Conservation (phyloP, 2,113 vertebrate genomes). For the Isurus oxyrinchus region DNA sequence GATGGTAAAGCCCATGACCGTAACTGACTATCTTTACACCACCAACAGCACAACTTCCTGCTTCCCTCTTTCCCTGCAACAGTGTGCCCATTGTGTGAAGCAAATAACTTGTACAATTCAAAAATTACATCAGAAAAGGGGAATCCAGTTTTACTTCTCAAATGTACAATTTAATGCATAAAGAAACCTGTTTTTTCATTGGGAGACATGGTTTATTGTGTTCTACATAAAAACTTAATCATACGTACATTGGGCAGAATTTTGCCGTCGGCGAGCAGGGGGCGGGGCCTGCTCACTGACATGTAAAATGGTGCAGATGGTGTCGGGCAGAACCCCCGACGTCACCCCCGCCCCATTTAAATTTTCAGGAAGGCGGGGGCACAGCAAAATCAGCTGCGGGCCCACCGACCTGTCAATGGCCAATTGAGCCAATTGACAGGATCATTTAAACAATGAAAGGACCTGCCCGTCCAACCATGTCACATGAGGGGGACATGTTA, state of each 20-base stretch:
- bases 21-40: background rate
- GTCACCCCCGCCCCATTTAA: too few relatives aligned
- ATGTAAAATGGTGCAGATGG: too few relatives aligned
- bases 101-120: background rate
- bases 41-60: background rate
- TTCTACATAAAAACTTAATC: background rate
- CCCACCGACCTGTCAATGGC: too few relatives aligned
- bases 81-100: background rate
- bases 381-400: too few relatives aligned
- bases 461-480: too few relatives aligned
- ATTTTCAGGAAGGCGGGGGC: too few relatives aligned
- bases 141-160: background rate
- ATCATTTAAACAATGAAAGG: too few relatives aligned
- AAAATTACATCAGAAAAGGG: background rate
- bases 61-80: background rate
- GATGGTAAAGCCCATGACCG: background rate
- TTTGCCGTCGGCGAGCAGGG: too few relatives aligned
- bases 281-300: too few relatives aligned
- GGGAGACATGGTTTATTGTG: background rate
- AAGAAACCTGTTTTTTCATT: background rate
- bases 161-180: background rate
- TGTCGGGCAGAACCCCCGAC: too few relatives aligned
- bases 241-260: background rate
- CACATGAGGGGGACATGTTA: too few relatives aligned
- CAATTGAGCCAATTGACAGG: too few relatives aligned